Evolutionary conservation across 2,113 vertebrate genomes (phyloP).

Genomic region (Panurus biarmicus): DNA sequence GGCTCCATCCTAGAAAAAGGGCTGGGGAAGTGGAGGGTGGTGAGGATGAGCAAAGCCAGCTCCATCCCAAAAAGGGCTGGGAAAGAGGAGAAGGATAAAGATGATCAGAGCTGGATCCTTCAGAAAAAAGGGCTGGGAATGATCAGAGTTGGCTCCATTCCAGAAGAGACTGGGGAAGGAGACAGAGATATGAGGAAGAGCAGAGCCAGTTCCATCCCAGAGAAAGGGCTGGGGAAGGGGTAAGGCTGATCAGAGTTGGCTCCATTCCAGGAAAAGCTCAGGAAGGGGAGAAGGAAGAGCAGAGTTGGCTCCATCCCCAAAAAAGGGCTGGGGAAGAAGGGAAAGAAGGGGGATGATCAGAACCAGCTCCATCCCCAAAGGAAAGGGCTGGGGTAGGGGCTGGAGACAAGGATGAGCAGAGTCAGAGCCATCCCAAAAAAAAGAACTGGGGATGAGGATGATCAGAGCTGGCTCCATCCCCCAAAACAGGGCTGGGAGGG

Average conservation of each 20-base stretch:
- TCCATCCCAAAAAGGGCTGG: neutral
- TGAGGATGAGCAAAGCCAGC: rapidly evolving
- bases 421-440: neutral
- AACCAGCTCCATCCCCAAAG: neutral
- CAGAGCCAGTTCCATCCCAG: neutral
- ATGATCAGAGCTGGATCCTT: neutral
- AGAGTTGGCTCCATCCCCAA: neutral
- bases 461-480: neutral
- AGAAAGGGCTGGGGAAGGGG: neutral
- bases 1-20: neutral
- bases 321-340: neutral
- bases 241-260: neutral
- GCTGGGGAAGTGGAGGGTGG: neutral
- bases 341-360: neutral
- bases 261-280: neutral
- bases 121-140: neutral
- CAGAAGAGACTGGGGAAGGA: neutral
- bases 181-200: neutral
- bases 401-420: neutral
- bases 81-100: neutral
- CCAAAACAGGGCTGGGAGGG: neutral
- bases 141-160: neutral
- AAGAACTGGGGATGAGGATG: neutral
- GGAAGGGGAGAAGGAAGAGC: neutral
- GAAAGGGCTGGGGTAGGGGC: neutral